A percentile compares a stretch with the other conserved stretches of the same genome.
phyloP scores from a whole-genome alignment of 1,140 invertebrate species.

The Heliothis virescens region DNA sequence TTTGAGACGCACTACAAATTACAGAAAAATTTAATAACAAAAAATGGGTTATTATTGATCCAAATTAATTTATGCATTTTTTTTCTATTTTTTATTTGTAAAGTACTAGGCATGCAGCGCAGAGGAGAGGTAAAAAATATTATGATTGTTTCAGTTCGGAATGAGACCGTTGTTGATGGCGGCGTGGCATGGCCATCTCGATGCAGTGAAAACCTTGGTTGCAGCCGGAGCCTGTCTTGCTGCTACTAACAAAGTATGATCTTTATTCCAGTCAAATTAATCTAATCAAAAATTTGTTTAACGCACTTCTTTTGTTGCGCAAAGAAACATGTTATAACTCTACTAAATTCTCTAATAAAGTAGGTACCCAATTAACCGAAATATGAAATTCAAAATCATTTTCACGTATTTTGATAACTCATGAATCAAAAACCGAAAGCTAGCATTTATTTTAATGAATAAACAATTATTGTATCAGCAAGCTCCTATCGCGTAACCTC shows the following conservation, averaged over 20 bases:
- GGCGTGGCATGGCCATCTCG: conserved; percentile 92
- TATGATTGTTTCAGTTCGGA: conserved; percentile 88
- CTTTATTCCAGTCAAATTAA: neutral
- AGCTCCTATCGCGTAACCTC: conserved; percentile 1
- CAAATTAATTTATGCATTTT: neutral
- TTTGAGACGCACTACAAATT: too few relatives aligned
- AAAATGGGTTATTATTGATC: too few relatives aligned
- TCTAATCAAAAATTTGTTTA: neutral
- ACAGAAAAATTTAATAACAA: too few relatives aligned
- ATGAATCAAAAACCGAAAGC: neutral
- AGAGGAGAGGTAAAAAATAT: neutral
- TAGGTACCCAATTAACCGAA: too few relatives aligned
- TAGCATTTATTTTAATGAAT: conserved; percentile 1
- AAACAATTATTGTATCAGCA: conserved; percentile 13
- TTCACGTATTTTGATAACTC: too few relatives aligned
- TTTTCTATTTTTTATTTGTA: neutral
- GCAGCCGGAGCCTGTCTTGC: conserved; percentile 91
- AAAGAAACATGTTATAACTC: too few relatives aligned
- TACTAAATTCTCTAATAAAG: too few relatives aligned
- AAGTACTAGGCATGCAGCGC: conserved; percentile 52
- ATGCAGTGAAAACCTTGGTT: conserved; percentile 91
- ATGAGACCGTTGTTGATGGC: conserved; percentile 94
- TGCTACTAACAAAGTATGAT: conserved; percentile 91
- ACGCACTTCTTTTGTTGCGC: too few relatives aligned
- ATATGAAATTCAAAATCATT: too few relatives aligned